These are phyloP conservation scores for Syngnathus typhle DNA, from an alignment of 2,113 vertebrate species.

Conservation along the genomic window DNA sequence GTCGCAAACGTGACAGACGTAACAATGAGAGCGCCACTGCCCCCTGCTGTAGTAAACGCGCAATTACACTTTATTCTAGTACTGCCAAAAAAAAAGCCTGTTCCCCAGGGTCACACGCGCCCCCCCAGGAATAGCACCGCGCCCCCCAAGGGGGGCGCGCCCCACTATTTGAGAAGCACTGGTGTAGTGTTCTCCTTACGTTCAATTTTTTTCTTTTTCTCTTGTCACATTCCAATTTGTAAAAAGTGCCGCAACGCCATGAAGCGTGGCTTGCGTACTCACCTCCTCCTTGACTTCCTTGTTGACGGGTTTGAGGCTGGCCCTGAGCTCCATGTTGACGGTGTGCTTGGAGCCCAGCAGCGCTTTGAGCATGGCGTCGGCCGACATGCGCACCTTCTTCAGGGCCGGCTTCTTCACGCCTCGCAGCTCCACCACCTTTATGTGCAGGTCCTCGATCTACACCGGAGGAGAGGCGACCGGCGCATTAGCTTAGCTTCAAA, in stretches of 20 bases:
- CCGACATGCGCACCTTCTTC: conserved; percentile 88
- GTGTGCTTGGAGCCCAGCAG: conserved; percentile 96
- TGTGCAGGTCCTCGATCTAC: conserved; percentile 89
- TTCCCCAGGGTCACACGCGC: too few relatives aligned
- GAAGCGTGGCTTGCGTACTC: background rate
- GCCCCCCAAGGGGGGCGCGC: too few relatives aligned
- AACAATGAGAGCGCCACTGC: too few relatives aligned
- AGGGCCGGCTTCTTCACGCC: conserved; percentile 91
- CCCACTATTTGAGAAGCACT: too few relatives aligned
- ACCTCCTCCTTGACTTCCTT: conserved; percentile 94
- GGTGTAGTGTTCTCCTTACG: background rate
- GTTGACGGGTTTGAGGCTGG: conserved; percentile 97
- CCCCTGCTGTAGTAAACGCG: too few relatives aligned
- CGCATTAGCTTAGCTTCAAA: background rate
- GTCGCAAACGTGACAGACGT: too few relatives aligned
- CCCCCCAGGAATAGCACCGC: too few relatives aligned
- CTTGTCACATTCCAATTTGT: too few relatives aligned
- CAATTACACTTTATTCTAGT: too few relatives aligned
- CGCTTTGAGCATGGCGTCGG: conserved; percentile 89
- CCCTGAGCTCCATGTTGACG: conserved; percentile 90
- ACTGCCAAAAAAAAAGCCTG: too few relatives aligned
- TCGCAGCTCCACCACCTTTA: conserved; percentile 87
- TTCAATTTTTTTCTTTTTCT: too few relatives aligned
- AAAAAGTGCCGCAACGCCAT: too few relatives aligned
- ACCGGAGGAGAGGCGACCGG: background rate